phyloP scores from a whole-genome alignment of 2,113 vertebrate genomes.

The Gadus chalcogrammus region DNA sequence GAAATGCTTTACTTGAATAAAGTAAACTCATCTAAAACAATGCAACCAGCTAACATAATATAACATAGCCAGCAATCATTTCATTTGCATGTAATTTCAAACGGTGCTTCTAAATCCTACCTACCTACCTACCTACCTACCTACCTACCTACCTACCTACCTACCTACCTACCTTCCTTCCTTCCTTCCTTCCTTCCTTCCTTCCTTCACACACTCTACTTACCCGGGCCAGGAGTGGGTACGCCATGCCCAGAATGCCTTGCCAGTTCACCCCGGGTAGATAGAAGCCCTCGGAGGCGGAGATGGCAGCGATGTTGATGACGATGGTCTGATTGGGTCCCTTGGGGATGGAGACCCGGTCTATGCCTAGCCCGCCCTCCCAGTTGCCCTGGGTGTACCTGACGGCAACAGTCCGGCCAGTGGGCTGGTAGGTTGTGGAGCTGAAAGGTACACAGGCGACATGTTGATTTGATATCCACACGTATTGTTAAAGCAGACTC shows the following conservation, averaged over 20 bases:
- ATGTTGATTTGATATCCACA: no score
- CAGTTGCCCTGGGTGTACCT: conserved; percentile 95
- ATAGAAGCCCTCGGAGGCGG: conserved; percentile 89
- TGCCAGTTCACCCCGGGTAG: conserved; percentile 90
- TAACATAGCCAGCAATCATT: no score
- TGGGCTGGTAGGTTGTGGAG: conserved; percentile 79
- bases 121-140: no score
- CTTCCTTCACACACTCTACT: conserved; percentile 27
- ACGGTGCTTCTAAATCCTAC: no score
- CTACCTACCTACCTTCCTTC: background rate
- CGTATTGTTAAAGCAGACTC: no score
- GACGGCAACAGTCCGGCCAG: conserved; percentile 76
- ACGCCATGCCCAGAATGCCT: conserved; percentile 93
- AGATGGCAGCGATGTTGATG: conserved; percentile 88
- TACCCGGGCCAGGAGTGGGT: conserved; percentile 86
- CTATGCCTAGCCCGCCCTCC: conserved; percentile 86
- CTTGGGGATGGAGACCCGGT: conserved; percentile 80
- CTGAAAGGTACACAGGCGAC: conserved; percentile 58
- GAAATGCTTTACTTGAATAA: no score
- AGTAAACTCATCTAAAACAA: no score
- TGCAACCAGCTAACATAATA: no score
- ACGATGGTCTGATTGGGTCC: conserved; percentile 78
- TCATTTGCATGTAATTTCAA: no score
- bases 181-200: background rate
- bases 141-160: no score